These are phyloP conservation scores for Sesia apiformis DNA, from an alignment of 2,888 invertebrate species.

Conservation along the genomic window DNA sequence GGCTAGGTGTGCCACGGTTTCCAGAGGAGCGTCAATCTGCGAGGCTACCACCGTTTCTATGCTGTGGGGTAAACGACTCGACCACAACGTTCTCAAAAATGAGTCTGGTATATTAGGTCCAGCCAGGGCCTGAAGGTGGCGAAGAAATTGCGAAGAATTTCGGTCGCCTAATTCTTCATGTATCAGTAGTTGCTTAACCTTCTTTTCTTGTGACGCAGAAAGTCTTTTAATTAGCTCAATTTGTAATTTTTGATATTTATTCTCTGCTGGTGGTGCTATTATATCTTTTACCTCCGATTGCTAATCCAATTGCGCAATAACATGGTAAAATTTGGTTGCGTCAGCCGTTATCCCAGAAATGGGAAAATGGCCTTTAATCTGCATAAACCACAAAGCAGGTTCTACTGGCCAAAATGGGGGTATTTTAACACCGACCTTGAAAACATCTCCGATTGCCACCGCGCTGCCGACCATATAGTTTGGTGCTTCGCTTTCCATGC, in stretches of 20 bases:
- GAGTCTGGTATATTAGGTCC: conserved; percentile 7
- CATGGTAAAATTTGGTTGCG: too few relatives aligned
- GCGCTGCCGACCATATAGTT: too few relatives aligned
- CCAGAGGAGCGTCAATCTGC: not conserved
- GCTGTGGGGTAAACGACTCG: conserved; percentile 6
- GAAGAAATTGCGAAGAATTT: conserved; percentile 9
- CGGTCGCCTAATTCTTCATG: conserved; percentile 14
- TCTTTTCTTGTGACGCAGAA: conserved; percentile 8
- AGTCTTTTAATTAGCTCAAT: conserved; percentile 9
- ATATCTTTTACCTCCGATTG: too few relatives aligned
- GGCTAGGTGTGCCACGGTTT: not conserved
- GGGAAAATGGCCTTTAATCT: too few relatives aligned
- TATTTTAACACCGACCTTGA: too few relatives aligned
- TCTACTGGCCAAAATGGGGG: too few relatives aligned
- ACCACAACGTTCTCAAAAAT: conserved; percentile 10
- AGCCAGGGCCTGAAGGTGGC: conserved; percentile 3
- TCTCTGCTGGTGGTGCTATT: not conserved
- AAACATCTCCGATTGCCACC: too few relatives aligned
- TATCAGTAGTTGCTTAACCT: conserved; percentile 11
- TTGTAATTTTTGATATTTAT: not conserved
- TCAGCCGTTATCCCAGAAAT: too few relatives aligned
- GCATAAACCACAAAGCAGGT: too few relatives aligned
- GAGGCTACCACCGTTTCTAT: not conserved
- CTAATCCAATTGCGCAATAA: too few relatives aligned
- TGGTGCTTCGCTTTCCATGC: too few relatives aligned